Evolutionary conservation across 2,888 invertebrate genomes (phyloP), one percentile per base, ranked within the genome.

Genomic region (Epinotia ramella): DNA sequence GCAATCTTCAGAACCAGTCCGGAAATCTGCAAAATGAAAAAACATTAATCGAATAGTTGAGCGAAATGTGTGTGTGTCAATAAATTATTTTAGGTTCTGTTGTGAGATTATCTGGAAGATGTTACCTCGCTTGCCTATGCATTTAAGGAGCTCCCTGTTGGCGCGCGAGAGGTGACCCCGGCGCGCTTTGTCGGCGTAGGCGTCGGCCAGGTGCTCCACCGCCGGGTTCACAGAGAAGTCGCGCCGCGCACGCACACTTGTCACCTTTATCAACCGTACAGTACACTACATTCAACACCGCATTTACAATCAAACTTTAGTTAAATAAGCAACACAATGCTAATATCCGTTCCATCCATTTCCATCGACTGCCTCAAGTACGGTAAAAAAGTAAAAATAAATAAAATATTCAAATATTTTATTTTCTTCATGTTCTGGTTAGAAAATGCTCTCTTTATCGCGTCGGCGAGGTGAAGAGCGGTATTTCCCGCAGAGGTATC

Each of bases 111-210:
- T 53, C 16, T n/a, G 53, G n/a, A 5, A 53, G n/a, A 53, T 2
- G 53, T 88, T 82, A 93, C 93, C 92, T 91, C 93, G 83, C 84
- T 93, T 93, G 46, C 93, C 93, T 71, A 93, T 83, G 73, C 87
- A 86, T 82, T 93, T 88, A 70, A 93, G 86, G 81, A 83, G 87
- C 73, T 87, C 82, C 76, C 93, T 83, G 85, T 93, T 93, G 73
- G 86, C 86, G 68, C 89, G 87, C 2, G 87, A 89, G 20, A 91
- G 84, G 44, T 86, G 84, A 73, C 84, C 89, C 78, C 89, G 77
- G 78, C 69, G 69, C 28, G 69, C 11, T 28, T 84, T 88, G 83
- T 86, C 86, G 82, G 88, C 86, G 83, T 85, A 85, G n/a, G 88
- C 84, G 86, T 73, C 88, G 83, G 80, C 91, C 73, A 93, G 83